Conservation (phyloP, 2,888 invertebrate genomes). For the Pinctada fucata region DNA sequence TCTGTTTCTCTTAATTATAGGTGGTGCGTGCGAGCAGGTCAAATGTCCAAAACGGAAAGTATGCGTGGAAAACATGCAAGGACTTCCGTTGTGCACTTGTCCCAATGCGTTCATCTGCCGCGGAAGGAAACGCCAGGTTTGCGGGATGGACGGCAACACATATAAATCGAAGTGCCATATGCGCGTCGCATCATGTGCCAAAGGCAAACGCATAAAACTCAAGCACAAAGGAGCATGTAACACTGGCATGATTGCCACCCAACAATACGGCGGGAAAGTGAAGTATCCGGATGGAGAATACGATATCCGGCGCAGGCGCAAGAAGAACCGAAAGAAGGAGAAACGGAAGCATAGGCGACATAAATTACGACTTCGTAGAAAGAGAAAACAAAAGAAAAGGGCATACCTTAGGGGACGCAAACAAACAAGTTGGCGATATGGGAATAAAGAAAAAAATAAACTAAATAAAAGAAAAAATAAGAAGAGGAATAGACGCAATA, state of each 20-base stretch:
- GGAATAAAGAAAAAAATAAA: constrained; percentile 29
- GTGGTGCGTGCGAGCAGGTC: constrained; percentile 62
- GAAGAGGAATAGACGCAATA: constrained; percentile 6
- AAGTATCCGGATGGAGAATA: constrained; percentile 39
- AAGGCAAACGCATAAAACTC: constrained; percentile 54
- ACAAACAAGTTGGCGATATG: constrained; percentile 18
- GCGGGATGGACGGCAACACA: constrained; percentile 68
- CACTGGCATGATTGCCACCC: constrained; percentile 37
- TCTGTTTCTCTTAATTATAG: constrained; percentile 40
- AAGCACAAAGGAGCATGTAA: constrained; percentile 48
- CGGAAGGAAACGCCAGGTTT: constrained; percentile 56
- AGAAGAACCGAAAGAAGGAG: constrained; percentile 35
- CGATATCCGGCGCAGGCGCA: constrained; percentile 31
- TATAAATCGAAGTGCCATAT: constrained; percentile 66
- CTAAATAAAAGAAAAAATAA: constrained; percentile 7
- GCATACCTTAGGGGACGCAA: constrained; percentile 29
- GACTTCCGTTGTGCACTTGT: constrained; percentile 72
- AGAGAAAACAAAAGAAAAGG: constrained; percentile 41
- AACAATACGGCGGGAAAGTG: constrained; percentile 32
- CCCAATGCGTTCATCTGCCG: constrained; percentile 68
- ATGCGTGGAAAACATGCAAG: constrained; percentile 74
- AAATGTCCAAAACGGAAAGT: constrained; percentile 70
- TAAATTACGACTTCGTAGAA: constrained; percentile 30
- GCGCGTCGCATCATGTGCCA: constrained; percentile 60
- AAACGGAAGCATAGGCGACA: constrained; percentile 38